A percentile compares a stretch with the other conserved stretches of the same genome.
Conservation (phyloP, 2,888 invertebrate genomes). For the Dolichopus griseipennis region DNA sequence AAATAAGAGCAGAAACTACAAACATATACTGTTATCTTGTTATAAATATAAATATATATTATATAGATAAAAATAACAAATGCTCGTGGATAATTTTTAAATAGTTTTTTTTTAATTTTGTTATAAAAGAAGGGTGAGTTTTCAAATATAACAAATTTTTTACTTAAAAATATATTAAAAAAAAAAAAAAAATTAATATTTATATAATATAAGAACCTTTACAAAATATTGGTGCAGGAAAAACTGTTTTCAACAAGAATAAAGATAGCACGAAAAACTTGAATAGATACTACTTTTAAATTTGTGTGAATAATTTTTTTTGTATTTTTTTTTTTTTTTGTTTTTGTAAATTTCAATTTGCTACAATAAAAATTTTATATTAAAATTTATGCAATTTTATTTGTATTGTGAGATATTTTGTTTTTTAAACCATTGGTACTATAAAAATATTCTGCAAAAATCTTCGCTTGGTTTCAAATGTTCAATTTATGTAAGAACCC, state of each 20-base stretch:
- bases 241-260: neutral
- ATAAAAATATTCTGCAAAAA: too few species aligned
- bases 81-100: neutral
- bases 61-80: neutral
- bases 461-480: too few species aligned
- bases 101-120: too few species aligned
- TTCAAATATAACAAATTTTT: too few species aligned
- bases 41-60: neutral
- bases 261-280: conserved; percentile 6
- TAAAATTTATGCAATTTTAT: neutral
- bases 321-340: neutral
- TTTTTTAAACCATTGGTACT: too few species aligned
- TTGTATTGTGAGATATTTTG: too few species aligned
- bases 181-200: too few species aligned
- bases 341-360: neutral
- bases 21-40: neutral
- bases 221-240: conserved; percentile 3
- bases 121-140: too few species aligned
- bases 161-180: too few species aligned
- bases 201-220: neutral
- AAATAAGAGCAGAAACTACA: conserved; percentile 1
- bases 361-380: neutral
- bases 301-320: neutral
- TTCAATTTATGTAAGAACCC: too few species aligned
- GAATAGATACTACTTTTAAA: conserved; percentile 3